Percentiles rank a stretch among this genome's conserved stretches.
These are phyloP conservation scores for Acanthiza pusilla DNA, from an alignment of 2,797 vertebrate species.

Conservation along the genomic window DNA sequence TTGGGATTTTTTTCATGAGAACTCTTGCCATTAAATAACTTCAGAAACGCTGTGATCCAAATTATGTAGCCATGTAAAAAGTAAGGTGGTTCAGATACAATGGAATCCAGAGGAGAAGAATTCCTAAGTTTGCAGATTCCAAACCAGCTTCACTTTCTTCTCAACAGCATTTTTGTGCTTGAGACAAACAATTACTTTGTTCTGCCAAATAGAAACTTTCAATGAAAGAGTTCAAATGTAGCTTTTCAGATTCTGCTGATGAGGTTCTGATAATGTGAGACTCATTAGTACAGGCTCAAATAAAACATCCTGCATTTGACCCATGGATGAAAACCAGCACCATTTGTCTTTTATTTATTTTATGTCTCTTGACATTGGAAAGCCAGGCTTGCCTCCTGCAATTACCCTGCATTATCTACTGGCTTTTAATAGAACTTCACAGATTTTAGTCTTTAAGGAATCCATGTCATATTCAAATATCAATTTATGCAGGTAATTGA, in stretches of 20 bases:
- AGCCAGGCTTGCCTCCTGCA: background rate
- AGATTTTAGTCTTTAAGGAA: background rate
- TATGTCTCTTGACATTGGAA: background rate
- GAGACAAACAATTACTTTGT: constrained; percentile 5
- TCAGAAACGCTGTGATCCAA: background rate
- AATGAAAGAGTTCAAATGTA: background rate
- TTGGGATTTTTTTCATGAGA: background rate
- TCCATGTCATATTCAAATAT: background rate
- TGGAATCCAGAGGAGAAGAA: constrained; percentile 24
- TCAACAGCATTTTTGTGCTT: constrained; percentile 4
- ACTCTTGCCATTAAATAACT: background rate
- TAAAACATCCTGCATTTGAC: background rate
- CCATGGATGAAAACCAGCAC: background rate
- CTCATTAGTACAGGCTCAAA: background rate
- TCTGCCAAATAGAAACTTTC: constrained; percentile 1
- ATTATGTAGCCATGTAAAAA: constrained; percentile 9
- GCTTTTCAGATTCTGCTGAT: background rate
- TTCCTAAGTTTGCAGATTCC: constrained; percentile 25
- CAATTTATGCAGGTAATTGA: background rate
- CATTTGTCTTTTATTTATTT: background rate
- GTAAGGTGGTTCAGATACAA: background rate
- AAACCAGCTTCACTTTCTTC: constrained; percentile 24
- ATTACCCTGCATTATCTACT: background rate
- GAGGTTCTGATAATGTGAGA: background rate
- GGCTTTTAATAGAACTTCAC: background rate